Conservation (phyloP, 2,113 vertebrate species). For the Xerus inauris region DNA sequence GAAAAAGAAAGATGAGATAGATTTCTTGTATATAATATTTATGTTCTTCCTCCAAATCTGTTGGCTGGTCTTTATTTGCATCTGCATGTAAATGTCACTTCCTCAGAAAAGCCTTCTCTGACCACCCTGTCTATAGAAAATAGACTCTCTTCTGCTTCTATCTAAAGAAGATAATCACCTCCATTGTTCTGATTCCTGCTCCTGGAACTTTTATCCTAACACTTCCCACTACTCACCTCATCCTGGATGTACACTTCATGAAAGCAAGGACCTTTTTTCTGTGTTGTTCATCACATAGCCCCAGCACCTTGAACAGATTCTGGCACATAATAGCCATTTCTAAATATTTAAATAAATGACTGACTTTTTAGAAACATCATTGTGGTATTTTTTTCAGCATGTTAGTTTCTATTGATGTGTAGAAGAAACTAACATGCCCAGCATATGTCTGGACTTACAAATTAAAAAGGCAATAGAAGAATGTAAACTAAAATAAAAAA, state of each 20-base stretch:
- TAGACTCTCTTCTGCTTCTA: background rate
- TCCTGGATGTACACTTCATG: background rate
- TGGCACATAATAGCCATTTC: background rate
- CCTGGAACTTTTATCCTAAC: background rate
- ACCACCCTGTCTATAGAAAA: too few relatives aligned
- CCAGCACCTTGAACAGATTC: background rate
- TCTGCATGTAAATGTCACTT: background rate
- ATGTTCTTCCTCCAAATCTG: background rate
- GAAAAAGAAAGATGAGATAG: background rate
- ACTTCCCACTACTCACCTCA: background rate
- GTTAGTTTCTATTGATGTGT: background rate
- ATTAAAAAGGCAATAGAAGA: background rate
- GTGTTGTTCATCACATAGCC: background rate
- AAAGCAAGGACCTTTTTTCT: background rate
- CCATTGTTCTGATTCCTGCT: background rate
- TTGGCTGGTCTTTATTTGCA: background rate
- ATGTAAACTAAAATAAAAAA: background rate
- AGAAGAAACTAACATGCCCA: background rate
- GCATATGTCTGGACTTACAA: background rate
- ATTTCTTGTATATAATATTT: background rate
- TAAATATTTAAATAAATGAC: background rate
- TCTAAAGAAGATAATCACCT: background rate
- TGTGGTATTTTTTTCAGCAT: background rate
- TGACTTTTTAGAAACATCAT: background rate
- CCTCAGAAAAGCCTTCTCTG: background rate